Evolutionary conservation across 2,888 invertebrate species (phyloP), one percentile per base, ranked within the genome.

Genomic region (Rhagonycha lutea): DNA sequence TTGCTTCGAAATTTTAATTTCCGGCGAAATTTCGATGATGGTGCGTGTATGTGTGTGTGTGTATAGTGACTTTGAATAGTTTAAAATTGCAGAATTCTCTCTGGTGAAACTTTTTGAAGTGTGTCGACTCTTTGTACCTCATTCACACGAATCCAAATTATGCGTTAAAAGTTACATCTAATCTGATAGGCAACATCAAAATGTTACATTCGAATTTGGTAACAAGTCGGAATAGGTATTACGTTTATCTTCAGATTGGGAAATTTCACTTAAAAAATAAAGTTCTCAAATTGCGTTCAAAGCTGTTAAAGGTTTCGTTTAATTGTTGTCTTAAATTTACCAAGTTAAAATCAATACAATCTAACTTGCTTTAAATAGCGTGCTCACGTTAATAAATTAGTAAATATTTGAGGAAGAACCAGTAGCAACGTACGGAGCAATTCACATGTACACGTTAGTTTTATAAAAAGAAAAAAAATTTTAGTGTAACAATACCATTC

Each of bases 1-100:
- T 78, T 74, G 75, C 72, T 75, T 65, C 61, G 78, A 81, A 82
- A 81, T 82, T 80, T 81, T 82, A 81, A 82, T 82, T 82, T 82
- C 82, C 82, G 81, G 82, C 70, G 77, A 80, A 79, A 74, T 77
- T 75, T 74, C 72, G 68, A 73, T 71, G 76, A 68, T 76, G 75
- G 69, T 73, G 63, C 70, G 69, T 70, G 68, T 70, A 69, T 24
- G 63, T 26, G 24, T 24, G 62, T 62, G 26, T 65, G 23, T 65
- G 63, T 65, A 65, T 69, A 69, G 61, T 61, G 74, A 60, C 69
- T 68, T 62, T 69, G 75, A 74, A 77, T 74, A 74, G 77, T 74
- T 77, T 77, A 77, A 77, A 77, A 74, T 77, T 69, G 77, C 69
- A 11, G 73, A 71, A 70, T 74, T 74, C 71, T 76, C 70, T n/a